These are phyloP conservation scores for Glossophaga mutica DNA, from an alignment of 2,797 vertebrate genomes.

Conservation along the genomic window DNA sequence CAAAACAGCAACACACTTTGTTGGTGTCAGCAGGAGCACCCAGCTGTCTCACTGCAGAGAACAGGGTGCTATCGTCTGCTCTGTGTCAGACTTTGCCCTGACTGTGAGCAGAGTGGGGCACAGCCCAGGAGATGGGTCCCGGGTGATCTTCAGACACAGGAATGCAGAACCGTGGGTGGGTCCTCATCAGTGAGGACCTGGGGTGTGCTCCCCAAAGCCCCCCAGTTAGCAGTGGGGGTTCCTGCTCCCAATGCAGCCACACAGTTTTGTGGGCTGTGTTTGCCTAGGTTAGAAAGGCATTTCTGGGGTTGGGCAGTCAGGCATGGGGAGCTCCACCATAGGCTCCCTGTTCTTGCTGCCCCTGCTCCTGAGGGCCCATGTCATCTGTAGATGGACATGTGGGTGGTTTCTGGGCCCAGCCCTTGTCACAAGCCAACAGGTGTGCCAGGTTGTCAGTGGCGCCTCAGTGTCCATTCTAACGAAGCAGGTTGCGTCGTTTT, in stretches of 20 bases:
- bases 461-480: not conserved
- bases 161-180: accelerated
- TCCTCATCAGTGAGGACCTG: not conserved
- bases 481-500: not conserved
- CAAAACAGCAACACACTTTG: not conserved
- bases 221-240: too few relatives aligned
- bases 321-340: not conserved
- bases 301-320: not conserved
- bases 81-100: not conserved
- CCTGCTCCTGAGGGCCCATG: not conserved
- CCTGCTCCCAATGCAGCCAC: not conserved
- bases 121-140: not conserved
- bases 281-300: not conserved
- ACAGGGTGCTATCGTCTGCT: not conserved
- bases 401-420: not conserved
- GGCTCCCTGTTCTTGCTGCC: not conserved
- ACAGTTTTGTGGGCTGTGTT: not conserved
- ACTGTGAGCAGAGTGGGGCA: not conserved
- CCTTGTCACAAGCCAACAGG: not conserved
- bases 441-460: not conserved
- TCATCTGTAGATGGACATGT: not conserved
- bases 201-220: too few relatives aligned
- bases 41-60: not conserved
- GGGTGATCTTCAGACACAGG: too few relatives aligned
- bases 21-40: not conserved